phyloP scores from a whole-genome alignment of 1,140 invertebrate genomes.

The Linepithema humile region DNA sequence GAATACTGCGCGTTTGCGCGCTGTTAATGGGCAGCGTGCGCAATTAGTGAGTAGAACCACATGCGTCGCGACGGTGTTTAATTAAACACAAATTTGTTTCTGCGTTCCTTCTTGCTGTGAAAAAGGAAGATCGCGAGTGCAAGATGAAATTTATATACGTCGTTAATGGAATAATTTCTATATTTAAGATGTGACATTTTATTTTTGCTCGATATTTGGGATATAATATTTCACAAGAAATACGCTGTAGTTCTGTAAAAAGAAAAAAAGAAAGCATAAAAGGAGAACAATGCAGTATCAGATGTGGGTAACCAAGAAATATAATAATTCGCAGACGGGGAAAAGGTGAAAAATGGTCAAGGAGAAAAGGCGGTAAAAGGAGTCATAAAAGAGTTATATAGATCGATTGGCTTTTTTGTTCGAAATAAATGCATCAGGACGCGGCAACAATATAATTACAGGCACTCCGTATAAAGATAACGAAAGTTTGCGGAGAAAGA shows the following conservation, averaged over 20 bases:
- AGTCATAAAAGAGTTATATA: neutral
- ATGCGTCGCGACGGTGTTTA: neutral
- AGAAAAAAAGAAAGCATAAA: conserved; percentile 4
- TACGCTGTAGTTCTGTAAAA: neutral
- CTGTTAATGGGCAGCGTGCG: neutral
- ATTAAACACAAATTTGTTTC: conserved; percentile 21
- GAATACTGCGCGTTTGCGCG: neutral
- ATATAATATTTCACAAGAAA: no score
- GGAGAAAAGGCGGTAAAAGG: neutral
- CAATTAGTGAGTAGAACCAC: conserved; percentile 30
- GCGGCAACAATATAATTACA: neutral
- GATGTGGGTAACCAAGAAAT: neutral
- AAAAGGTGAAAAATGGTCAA: neutral
- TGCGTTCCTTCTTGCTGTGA: neutral
- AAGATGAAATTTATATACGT: neutral
- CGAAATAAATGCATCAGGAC: neutral
- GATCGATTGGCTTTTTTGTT: neutral
- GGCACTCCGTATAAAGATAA: neutral
- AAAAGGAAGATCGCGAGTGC: neutral
- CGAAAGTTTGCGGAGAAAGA: neutral
- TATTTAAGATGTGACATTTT: neutral
- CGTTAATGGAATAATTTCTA: conserved; percentile 17
- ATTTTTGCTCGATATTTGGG: neutral
- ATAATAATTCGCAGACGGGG: neutral
- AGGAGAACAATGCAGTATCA: neutral